Evolutionary conservation across 2,888 invertebrate genomes (phyloP).

Genomic region (Drosophila anomalata): DNA sequence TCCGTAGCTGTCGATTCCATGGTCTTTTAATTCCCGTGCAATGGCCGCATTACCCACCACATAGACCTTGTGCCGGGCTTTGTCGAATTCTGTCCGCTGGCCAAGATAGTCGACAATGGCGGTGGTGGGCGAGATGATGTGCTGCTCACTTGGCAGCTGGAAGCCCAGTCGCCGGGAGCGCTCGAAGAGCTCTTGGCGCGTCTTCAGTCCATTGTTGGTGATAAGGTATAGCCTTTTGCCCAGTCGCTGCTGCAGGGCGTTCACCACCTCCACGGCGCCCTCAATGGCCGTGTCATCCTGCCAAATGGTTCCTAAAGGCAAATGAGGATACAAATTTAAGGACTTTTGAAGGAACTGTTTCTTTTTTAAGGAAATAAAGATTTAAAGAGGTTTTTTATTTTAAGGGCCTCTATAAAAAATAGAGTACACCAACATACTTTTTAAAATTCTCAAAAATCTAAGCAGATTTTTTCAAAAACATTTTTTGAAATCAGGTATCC

Average conservation of each 20-base stretch:
- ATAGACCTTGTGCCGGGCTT: conserved; percentile 89
- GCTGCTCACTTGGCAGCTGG: conserved; percentile 88
- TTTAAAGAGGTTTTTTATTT: too few species aligned
- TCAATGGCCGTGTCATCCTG: conserved; percentile 88
- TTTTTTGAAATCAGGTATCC: too few species aligned
- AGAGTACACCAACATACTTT: too few species aligned
- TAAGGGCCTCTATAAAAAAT: too few species aligned
- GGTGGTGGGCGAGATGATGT: conserved; percentile 91
- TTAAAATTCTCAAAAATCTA: too few species aligned
- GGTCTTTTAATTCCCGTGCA: conserved; percentile 90
- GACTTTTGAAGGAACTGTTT: background rate
- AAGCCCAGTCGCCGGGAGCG: conserved; percentile 91
- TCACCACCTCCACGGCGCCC: conserved; percentile 88
- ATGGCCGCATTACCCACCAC: conserved; percentile 92
- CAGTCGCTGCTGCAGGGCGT: conserved; percentile 87
- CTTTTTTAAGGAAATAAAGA: background rate
- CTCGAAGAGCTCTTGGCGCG: conserved; percentile 89
- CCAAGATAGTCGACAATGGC: conserved; percentile 91
- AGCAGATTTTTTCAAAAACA: too few species aligned
- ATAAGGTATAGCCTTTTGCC: conserved; percentile 93
- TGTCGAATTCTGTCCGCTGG: conserved; percentile 86
- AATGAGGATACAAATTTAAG: background rate
- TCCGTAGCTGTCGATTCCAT: conserved; percentile 90
- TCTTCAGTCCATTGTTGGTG: conserved; percentile 95
- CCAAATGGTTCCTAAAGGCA: conserved; percentile 90